These are phyloP conservation scores for Pseudorhombus dupliciocellatus DNA, from an alignment of 2,113 vertebrate species.

Conservation along the genomic window DNA sequence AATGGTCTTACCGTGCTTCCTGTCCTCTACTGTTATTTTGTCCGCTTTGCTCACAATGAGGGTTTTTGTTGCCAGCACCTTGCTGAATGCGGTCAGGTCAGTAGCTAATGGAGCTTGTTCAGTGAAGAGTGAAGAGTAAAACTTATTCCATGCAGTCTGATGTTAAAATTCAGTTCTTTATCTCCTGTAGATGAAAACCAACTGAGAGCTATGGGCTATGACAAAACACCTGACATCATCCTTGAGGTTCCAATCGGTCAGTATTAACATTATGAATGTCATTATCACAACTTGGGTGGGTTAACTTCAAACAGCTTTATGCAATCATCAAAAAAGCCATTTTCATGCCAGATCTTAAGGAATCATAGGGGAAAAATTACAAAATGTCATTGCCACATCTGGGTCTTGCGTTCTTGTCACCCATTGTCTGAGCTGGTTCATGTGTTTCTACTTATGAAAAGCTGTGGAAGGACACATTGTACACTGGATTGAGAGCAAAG, in stretches of 20 bases:
- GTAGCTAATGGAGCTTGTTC: constrained; percentile 5
- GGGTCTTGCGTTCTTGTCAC: constrained; percentile 11
- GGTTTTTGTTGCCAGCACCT: constrained; percentile 43
- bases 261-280: constrained; percentile 66
- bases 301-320: background rate
- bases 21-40: constrained; percentile 49
- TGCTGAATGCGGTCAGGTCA: constrained; percentile 32
- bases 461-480: constrained; percentile 96
- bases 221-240: constrained; percentile 99
- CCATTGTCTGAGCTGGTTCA: background rate
- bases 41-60: constrained; percentile 31
- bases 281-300: background rate
- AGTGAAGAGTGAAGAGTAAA: constrained; percentile 19
- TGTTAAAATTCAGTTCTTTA: constrained; percentile 46
- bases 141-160: background rate
- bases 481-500: constrained; percentile 99
- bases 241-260: constrained; percentile 96
- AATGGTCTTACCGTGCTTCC: constrained; percentile 55
- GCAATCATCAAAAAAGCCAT: constrained; percentile 31
- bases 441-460: constrained; percentile 60
- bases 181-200: constrained; percentile 93
- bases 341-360: background rate
- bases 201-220: constrained; percentile 94
- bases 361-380: background rate
- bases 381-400: constrained; percentile 45